phyloP scores from a whole-genome alignment of 2,888 invertebrate species.

The Stenoptilia bipunctidactyla region DNA sequence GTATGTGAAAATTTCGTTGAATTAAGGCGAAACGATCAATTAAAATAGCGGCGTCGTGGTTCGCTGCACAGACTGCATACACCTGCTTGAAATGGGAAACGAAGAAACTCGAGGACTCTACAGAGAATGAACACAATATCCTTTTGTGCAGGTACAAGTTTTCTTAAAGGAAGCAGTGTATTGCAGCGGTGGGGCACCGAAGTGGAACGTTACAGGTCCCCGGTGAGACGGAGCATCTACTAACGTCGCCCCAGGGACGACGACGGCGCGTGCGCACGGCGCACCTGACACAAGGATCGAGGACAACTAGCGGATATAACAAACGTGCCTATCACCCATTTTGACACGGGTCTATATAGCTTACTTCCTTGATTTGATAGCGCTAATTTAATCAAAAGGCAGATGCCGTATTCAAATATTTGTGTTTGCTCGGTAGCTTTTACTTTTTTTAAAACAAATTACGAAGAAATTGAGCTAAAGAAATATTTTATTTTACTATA shows the following conservation, averaged over 20 bases:
- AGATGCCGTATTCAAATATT: too few species aligned
- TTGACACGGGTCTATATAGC: too few species aligned
- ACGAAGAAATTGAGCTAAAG: too few species aligned
- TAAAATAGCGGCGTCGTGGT: background rate
- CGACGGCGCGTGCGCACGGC: constrained; percentile 35
- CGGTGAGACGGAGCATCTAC: constrained; percentile 9
- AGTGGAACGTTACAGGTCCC: constrained; percentile 62
- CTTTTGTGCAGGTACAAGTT: background rate
- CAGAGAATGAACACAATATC: background rate
- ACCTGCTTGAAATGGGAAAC: background rate
- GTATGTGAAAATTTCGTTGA: too few species aligned
- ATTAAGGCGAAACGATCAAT: background rate
- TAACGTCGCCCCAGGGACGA: constrained; percentile 31
- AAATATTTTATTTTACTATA: too few species aligned
- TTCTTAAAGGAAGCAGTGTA: constrained; percentile 34
- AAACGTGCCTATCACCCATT: constrained; percentile 23
- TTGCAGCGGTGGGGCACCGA: constrained; percentile 37
- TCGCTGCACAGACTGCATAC: background rate
- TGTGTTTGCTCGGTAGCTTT: too few species aligned
- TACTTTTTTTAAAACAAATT: too few species aligned
- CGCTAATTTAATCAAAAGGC: too few species aligned
- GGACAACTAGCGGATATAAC: constrained; percentile 44
- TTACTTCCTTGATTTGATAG: too few species aligned
- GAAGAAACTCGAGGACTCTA: background rate
- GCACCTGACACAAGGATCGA: constrained; percentile 30